Evolutionary conservation across 2,888 invertebrate genomes (phyloP), one percentile per base, ranked within the genome.

Genomic region (Torymus tubicola): DNA sequence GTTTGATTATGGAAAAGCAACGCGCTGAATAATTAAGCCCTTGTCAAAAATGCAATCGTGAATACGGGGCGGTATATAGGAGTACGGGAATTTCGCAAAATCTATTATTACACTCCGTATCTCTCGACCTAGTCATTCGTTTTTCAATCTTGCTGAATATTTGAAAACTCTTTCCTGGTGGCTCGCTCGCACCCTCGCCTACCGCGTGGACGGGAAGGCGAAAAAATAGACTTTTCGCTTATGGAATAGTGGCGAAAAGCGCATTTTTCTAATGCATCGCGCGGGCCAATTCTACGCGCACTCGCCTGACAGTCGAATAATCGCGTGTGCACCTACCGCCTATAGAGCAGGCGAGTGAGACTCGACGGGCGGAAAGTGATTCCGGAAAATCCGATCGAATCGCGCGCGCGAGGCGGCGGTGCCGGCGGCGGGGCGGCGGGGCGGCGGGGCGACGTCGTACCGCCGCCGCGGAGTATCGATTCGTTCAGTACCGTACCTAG

Each of bases 401-500:
- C 64, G 57, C 69, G 8, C 67, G 57, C 21, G 58, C 79, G 80
- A 70, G 82, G 50, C 61, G 78, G 58, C 53, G 64, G 57, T 50
- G 42, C n/a, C 2, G 63, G 52, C 68, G 64, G n/a, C n/a, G n/a
- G n/a, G n/a, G n/a, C n/a, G n/a, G n/a, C n/a, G n/a, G n/a, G n/a
- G 64, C 71, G 78, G 52, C 50, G 50, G 2, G 58, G 60, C 14
- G 60, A 55, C n/a, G 18, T 53, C 64, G 73, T 5, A 31, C 31
- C 31, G 31, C 77, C 50, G 31, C 71, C 50, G 70, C 57, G 58
- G 74, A 71, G 81, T 86, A 86, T 86, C 84, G 86, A 86, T 86
- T 85, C 71, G 69, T 72, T 75, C 70, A 83, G 76, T 75, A 77
- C 85, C 83, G 86, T 86, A 82, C 84, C 85, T 82, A 84, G 84